Evolutionary conservation across 2,113 vertebrate genomes (phyloP).

Genomic region (Brachyhypopomus occidentalis): DNA sequence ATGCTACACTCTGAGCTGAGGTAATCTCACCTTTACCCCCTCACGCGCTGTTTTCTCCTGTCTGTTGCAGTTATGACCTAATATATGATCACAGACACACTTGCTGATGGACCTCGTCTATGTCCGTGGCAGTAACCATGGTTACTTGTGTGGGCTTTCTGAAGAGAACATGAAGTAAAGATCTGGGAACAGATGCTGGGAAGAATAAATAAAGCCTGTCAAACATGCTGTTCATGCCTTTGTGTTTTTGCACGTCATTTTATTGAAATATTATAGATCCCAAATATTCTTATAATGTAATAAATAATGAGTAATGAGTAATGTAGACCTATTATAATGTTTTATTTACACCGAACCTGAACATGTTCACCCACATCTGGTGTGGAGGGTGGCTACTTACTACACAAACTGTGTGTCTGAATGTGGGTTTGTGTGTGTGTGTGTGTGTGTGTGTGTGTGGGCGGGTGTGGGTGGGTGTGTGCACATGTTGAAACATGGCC

Average conservation of each 20-base stretch:
- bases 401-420: neutral
- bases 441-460: conserved; percentile 6
- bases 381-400: neutral
- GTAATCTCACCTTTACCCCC: neutral
- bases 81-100: neutral
- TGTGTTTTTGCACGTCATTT: neutral
- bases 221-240: neutral
- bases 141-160: neutral
- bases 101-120: neutral
- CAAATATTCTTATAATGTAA: neutral
- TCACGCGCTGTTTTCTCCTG: neutral
- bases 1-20: neutral
- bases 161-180: neutral
- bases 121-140: neutral
- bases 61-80: conserved; percentile 34
- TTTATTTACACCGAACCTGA: too few relatives aligned
- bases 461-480: conserved; percentile 1
- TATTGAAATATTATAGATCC: neutral
- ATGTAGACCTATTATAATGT: too few relatives aligned
- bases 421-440: neutral
- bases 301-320: too few relatives aligned
- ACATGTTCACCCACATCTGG: neutral
- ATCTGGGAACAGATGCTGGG: neutral
- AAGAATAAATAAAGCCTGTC: neutral
- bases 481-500: conserved; percentile 40